Percentiles rank a stretch among this genome's conserved stretches.
Conservation (phyloP, 2,888 invertebrate genomes). For the Campoletis raptor region DNA sequence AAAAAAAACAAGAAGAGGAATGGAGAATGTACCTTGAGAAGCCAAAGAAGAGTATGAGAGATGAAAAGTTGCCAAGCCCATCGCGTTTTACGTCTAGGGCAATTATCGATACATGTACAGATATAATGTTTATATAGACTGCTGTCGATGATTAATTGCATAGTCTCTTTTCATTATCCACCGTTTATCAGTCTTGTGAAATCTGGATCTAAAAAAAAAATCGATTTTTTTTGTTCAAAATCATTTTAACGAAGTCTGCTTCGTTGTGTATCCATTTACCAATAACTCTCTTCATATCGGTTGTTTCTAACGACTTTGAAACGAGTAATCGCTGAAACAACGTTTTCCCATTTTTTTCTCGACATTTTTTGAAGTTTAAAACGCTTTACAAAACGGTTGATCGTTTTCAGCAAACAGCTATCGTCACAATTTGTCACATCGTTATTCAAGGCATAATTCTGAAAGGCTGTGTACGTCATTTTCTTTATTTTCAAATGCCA, state of each 20-base stretch:
- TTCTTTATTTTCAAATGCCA: too few species aligned
- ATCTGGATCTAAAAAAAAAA: not conserved
- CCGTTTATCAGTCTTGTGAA: conserved; percentile 1
- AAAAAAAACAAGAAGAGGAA: conserved; percentile 24
- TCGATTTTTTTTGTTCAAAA: not conserved
- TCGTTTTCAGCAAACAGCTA: too few species aligned
- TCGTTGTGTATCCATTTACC: not conserved
- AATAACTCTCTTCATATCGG: not conserved
- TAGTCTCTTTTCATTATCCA: conserved; percentile 22
- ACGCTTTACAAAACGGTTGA: too few species aligned
- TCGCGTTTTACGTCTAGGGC: conserved; percentile 53
- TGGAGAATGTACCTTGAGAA: conserved; percentile 15
- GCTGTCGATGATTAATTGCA: conserved; percentile 64
- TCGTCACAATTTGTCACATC: too few species aligned
- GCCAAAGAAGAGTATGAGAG: conserved; percentile 31
- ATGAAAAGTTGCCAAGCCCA: conserved; percentile 59
- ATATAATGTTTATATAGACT: conserved; percentile 24
- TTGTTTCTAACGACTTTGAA: not conserved
- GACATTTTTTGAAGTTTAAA: too few species aligned
- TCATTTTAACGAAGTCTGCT: not conserved
- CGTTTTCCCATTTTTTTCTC: not conserved
- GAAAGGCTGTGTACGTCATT: too few species aligned
- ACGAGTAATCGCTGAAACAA: not conserved
- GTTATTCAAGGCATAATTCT: too few species aligned
- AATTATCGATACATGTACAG: conserved; percentile 62